These are phyloP conservation scores for Drosophila parabipectinata DNA, from an alignment of 1,140 invertebrate species.

Conservation along the genomic window DNA sequence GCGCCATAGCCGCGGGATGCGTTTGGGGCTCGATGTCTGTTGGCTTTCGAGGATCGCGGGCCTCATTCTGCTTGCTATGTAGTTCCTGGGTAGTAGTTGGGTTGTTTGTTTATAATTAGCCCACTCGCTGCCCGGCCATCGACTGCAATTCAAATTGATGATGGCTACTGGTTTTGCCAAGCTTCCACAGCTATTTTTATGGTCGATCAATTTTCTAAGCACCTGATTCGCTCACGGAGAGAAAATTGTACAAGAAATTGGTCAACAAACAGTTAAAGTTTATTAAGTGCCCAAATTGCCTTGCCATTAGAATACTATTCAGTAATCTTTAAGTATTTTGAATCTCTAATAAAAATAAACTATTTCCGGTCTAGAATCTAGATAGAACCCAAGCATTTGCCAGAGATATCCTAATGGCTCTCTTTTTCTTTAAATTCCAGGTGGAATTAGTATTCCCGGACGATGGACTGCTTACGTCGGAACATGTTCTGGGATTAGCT, in stretches of 20 bases:
- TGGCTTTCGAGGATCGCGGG: constrained; percentile 19
- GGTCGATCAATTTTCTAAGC: constrained; percentile 70
- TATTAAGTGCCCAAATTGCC: neutral
- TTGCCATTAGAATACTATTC: neutral
- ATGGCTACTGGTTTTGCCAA: constrained; percentile 70
- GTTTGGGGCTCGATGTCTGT: constrained; percentile 20
- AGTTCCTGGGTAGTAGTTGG: constrained; percentile 18
- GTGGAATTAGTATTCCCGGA: constrained; percentile 72
- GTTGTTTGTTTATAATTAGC: constrained; percentile 82
- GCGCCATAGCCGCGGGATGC: constrained; percentile 76
- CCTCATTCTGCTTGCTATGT: neutral
- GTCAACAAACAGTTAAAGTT: constrained; percentile 2
- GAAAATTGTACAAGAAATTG: constrained; percentile 2
- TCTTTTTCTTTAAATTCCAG: constrained; percentile 38
- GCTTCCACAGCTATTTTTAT: constrained; percentile 68
- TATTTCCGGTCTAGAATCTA: neutral
- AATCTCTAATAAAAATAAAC: neutral
- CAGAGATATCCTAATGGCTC: constrained; percentile 48
- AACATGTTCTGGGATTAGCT: constrained; percentile 31
- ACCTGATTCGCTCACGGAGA: constrained; percentile 13
- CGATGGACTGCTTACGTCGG: constrained; percentile 32
- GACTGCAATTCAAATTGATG: constrained; percentile 75
- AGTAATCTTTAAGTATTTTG: neutral
- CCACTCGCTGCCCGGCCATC: constrained; percentile 28
- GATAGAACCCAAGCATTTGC: constrained; percentile 12